A percentile compares a stretch with the other conserved stretches of the same genome.
Evolutionary conservation across 2,888 invertebrate species (phyloP).

Genomic region (Archips crataeganus): DNA sequence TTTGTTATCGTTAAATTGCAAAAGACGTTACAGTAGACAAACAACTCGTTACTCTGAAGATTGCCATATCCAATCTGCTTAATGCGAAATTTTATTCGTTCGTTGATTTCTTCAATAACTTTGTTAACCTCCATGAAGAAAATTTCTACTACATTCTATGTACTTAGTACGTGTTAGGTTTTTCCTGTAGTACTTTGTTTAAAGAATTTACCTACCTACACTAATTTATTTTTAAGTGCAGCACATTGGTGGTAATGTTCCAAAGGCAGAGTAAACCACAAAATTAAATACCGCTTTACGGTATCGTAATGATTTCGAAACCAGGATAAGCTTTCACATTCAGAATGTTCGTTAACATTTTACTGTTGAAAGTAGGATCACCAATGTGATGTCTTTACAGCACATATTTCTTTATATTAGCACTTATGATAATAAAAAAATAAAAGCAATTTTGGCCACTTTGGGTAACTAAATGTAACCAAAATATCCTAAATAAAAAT

Average conservation of each 20-base stretch:
- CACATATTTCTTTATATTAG: no score
- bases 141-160: not conserved
- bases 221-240: constrained; percentile 33
- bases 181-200: not conserved
- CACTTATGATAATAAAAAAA: no score
- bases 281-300: constrained; percentile 35
- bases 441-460: no score
- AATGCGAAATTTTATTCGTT: not conserved
- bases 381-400: not conserved
- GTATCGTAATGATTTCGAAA: constrained; percentile 40
- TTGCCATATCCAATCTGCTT: constrained; percentile 1
- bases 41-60: not conserved
- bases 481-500: not conserved
- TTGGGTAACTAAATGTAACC: not conserved
- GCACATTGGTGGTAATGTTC: constrained; percentile 26
- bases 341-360: constrained; percentile 27
- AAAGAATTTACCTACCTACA: constrained; percentile 18
- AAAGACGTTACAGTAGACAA: not conserved
- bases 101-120: not conserved
- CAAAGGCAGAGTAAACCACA: constrained; percentile 38
- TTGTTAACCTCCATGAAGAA: not conserved
- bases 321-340: constrained; percentile 38
- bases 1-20: constrained; percentile 1
- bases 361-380: constrained; percentile 23
- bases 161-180: not conserved